phyloP scores from a whole-genome alignment of 2,888 invertebrate genomes.

The Griposia aprilina region DNA sequence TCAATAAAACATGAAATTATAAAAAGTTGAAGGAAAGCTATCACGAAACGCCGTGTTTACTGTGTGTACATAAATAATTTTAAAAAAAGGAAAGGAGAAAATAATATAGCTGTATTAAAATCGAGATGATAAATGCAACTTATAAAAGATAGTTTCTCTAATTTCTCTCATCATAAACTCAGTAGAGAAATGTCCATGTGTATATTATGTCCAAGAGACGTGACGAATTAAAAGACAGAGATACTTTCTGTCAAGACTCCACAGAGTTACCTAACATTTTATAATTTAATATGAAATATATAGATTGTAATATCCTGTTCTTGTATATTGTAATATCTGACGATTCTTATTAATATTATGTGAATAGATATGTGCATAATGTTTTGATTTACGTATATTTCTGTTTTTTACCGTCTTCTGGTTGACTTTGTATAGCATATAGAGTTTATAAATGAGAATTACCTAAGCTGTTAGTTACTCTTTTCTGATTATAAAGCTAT shows the following conservation, averaged over 20 bases:
- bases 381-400: neutral
- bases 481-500: neutral
- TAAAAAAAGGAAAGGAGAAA: neutral
- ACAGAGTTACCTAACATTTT: slow-evolving; percentile 14
- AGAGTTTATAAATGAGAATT: neutral
- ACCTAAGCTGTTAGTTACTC: neutral
- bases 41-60: neutral
- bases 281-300: slow-evolving; percentile 17
- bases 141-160: neutral
- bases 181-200: neutral
- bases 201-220: neutral
- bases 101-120: slow-evolving; percentile 4
- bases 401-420: neutral
- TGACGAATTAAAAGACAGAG: slow-evolving; percentile 5
- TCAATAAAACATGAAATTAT: neutral
- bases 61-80: too few relatives aligned
- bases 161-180: neutral
- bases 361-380: neutral
- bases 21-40: neutral
- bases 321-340: too few relatives aligned
- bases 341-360: neutral
- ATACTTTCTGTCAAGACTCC: neutral
- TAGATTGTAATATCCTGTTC: neutral
- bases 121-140: neutral
- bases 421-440: neutral